These are phyloP conservation scores for Siniperca chuatsi DNA, from an alignment of 2,113 vertebrate species.

Conservation along the genomic window DNA sequence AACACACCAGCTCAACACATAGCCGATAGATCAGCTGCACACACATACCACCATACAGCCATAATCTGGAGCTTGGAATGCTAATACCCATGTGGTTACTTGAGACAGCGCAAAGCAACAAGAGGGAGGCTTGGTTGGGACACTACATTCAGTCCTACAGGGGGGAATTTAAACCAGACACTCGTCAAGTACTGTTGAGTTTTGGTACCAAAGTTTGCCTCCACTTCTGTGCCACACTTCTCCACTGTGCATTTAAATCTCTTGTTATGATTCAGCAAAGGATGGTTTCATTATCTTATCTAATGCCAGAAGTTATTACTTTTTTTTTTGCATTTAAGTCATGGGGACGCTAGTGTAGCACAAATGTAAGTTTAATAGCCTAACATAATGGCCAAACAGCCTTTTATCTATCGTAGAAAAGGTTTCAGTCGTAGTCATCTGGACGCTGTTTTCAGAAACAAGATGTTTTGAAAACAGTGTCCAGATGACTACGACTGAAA, in stretches of 20 bases:
- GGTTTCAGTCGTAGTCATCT: too few species aligned
- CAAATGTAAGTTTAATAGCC: not conserved
- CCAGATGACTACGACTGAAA: too few species aligned
- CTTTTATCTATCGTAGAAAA: not conserved
- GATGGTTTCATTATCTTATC: not conserved
- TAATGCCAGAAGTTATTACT: too few species aligned
- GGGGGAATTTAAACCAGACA: slow-evolving; percentile 12
- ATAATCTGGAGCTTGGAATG: slow-evolving; percentile 68
- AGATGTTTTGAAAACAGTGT: too few species aligned
- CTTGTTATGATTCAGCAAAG: not conserved
- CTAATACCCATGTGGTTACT: slow-evolving; percentile 64
- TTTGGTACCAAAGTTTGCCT: slow-evolving; percentile 10
- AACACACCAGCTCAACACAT: slow-evolving; percentile 30
- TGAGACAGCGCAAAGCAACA: slow-evolving; percentile 51
- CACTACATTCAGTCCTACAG: slow-evolving; percentile 6
- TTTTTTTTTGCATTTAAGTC: not conserved
- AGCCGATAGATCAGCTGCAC: slow-evolving; percentile 58
- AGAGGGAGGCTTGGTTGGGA: slow-evolving; percentile 9
- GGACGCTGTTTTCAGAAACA: too few species aligned
- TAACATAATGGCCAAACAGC: not conserved
- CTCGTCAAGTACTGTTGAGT: not conserved
- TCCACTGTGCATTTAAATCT: not conserved
- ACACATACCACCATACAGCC: slow-evolving; percentile 52
- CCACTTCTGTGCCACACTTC: not conserved
- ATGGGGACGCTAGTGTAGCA: too few species aligned